These are phyloP conservation scores for Elaphurus davidianus DNA, from an alignment of 2,113 vertebrate genomes.

Conservation along the genomic window DNA sequence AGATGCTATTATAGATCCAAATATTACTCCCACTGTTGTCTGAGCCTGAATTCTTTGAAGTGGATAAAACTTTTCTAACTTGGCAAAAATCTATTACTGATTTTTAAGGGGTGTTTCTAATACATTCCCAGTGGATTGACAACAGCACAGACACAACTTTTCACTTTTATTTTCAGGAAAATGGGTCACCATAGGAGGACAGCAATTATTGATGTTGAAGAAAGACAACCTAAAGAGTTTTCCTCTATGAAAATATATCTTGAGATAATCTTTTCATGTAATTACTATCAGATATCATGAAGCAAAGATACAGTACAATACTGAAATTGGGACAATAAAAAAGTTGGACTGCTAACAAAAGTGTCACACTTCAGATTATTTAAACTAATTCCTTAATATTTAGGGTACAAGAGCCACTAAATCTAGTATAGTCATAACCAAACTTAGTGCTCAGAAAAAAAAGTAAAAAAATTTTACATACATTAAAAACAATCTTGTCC, in stretches of 20 bases:
- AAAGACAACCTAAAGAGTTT: background rate
- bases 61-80: background rate
- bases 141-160: background rate
- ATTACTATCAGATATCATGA: background rate
- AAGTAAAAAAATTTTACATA: background rate
- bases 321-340: background rate
- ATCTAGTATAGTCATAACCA: background rate
- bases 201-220: background rate
- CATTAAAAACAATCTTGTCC: background rate
- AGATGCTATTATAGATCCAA: background rate
- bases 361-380: background rate
- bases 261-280: background rate
- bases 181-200: background rate
- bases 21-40: background rate
- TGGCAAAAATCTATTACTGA: background rate
- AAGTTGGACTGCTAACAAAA: background rate
- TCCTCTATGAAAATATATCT: background rate
- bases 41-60: background rate
- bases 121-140: background rate
- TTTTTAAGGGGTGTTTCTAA: constrained; percentile 18
- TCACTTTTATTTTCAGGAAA: constrained; percentile 11
- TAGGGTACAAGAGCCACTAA: background rate
- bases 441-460: background rate
- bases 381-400: background rate
- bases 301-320: background rate